Conservation (phyloP, 2,888 invertebrate genomes). For the Latrodectus elegans region DNA sequence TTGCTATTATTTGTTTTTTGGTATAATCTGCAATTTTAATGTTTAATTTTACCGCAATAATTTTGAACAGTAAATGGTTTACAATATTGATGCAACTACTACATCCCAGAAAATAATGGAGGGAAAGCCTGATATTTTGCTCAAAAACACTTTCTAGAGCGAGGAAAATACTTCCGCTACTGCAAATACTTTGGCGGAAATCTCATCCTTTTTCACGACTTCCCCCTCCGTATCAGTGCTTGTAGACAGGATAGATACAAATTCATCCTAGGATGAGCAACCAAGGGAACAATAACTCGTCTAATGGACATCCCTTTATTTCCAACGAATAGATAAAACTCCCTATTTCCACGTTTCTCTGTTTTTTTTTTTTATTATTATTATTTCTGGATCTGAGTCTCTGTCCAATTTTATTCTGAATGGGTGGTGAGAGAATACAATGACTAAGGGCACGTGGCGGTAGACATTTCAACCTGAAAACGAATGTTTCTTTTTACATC, state of each 20-base stretch:
- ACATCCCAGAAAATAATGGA: too few relatives aligned
- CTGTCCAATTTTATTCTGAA: not conserved
- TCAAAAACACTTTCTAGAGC: not conserved
- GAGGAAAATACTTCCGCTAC: slow-evolving; percentile 31
- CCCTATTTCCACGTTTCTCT: not conserved
- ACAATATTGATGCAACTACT: too few relatives aligned
- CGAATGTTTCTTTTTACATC: not conserved
- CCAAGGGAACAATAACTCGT: slow-evolving; percentile 55
- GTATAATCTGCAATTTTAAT: too few relatives aligned
- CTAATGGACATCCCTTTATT: slow-evolving; percentile 53
- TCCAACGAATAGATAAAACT: slow-evolving; percentile 35
- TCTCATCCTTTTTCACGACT: slow-evolving; percentile 38
- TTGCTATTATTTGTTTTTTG: too few relatives aligned
- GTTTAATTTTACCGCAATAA: too few relatives aligned
- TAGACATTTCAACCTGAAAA: not conserved
- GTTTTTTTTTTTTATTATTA: not conserved
- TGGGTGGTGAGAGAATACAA: not conserved
- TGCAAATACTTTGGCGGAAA: slow-evolving; percentile 32
- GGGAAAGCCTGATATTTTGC: too few relatives aligned
- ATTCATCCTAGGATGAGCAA: slow-evolving; percentile 32
- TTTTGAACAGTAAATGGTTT: too few relatives aligned
- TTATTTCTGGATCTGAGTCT: not conserved
- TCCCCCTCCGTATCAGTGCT: not conserved
- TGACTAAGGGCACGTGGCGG: slow-evolving; percentile 28
- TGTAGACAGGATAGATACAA: slow-evolving; percentile 5